These are phyloP conservation scores for Mythimna pallens DNA, from an alignment of 2,888 invertebrate genomes.

Conservation along the genomic window DNA sequence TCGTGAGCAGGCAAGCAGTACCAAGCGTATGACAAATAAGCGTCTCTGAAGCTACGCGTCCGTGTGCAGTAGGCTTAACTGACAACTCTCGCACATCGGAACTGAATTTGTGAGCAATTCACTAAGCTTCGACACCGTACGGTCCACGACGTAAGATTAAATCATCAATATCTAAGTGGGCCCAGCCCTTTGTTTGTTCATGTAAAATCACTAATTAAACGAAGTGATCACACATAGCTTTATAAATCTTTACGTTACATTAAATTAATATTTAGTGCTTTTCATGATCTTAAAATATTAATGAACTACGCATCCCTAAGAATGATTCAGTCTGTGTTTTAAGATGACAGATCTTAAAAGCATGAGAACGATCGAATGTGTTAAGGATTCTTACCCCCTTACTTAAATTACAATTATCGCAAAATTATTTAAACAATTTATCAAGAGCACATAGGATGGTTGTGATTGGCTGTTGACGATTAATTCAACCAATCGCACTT, in stretches of 20 bases:
- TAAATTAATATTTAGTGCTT: conserved; percentile 4
- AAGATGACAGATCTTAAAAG: conserved; percentile 22
- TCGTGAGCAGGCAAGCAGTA: too few relatives aligned
- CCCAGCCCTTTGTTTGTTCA: conserved; percentile 67
- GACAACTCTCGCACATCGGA: conserved; percentile 30
- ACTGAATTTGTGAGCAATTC: conserved; percentile 60
- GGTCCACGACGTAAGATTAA: conserved; percentile 45
- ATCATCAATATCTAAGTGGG: conserved; percentile 64
- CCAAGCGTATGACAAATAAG: too few relatives aligned
- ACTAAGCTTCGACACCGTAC: conserved; percentile 44
- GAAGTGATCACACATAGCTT: conserved; percentile 22
- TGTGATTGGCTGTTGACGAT: background rate
- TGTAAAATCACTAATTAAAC: conserved; percentile 64
- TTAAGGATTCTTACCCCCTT: background rate
- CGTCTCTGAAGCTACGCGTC: too few relatives aligned
- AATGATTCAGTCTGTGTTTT: conserved; percentile 45
- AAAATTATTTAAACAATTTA: background rate
- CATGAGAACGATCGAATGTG: conserved; percentile 10
- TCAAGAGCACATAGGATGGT: background rate
- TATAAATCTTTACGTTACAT: background rate
- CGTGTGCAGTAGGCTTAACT: background rate
- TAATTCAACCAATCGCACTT: background rate
- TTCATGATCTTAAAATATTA: conserved; percentile 33
- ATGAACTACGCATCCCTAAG: conserved; percentile 39
- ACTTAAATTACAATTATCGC: background rate